Evolutionary conservation across 2,888 invertebrate species (phyloP).

Genomic region (Marronus borbonicus): DNA sequence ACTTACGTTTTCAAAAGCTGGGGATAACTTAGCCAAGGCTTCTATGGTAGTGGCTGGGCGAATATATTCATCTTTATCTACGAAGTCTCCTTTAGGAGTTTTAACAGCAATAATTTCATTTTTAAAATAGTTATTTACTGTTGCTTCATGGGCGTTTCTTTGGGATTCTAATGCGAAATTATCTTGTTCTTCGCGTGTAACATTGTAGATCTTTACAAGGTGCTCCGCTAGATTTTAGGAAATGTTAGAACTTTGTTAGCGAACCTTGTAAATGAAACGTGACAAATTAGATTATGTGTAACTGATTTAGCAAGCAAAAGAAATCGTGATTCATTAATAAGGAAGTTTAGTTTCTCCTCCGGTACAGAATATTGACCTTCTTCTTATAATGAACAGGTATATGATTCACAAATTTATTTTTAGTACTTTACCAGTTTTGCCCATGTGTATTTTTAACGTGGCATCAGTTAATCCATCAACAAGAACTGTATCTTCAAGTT

Average conservation of each 20-base stretch:
- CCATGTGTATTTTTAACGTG: conserved; percentile 84
- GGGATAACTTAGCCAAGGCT: conserved; percentile 75
- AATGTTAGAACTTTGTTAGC: too few species aligned
- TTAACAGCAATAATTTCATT: conserved; percentile 81
- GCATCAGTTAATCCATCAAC: conserved; percentile 84
- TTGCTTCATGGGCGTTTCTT: conserved; percentile 76
- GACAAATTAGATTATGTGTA: too few species aligned
- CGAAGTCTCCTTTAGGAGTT: conserved; percentile 39
- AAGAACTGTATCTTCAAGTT: conserved; percentile 79
- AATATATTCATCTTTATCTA: conserved; percentile 79
- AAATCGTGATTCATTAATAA: too few species aligned
- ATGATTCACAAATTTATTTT: conserved; percentile 1
- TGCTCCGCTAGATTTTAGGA: conserved; percentile 78
- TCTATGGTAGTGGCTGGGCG: conserved; percentile 76
- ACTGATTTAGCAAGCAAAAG: too few species aligned
- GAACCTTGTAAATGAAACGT: too few species aligned
- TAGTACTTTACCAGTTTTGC: conserved; percentile 76
- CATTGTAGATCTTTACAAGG: conserved; percentile 77
- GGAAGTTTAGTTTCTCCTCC: too few species aligned
- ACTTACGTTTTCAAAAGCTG: conserved; percentile 75
- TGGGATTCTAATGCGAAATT: conserved; percentile 80
- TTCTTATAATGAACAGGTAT: too few species aligned
- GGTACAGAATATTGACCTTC: too few species aligned
- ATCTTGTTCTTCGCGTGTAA: conserved; percentile 82
- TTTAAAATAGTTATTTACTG: conserved; percentile 76